phyloP scores from a whole-genome alignment of 2,797 vertebrate species.

The Manis javanica region DNA sequence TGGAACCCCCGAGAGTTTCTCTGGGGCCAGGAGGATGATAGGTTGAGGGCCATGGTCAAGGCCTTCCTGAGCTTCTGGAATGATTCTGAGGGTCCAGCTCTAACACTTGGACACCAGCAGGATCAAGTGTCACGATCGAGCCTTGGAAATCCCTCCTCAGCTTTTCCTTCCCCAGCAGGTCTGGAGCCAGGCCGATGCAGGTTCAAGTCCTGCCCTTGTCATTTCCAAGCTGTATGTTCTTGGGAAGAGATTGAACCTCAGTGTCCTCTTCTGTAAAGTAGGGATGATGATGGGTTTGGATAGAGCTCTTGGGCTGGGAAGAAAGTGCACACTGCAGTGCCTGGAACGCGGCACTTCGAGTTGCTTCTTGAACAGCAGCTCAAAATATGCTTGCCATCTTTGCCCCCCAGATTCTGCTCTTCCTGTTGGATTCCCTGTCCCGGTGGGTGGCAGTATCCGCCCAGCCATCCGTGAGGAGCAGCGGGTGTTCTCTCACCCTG shows the following conservation, averaged over 20 bases:
- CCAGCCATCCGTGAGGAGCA: neutral
- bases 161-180: neutral
- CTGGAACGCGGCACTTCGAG: neutral
- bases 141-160: neutral
- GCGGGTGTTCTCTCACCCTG: neutral
- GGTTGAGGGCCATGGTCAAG: fast-evolving
- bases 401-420: neutral
- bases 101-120: fast-evolving
- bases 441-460: neutral
- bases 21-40: neutral
- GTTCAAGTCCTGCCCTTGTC: neutral
- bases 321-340: fast-evolving
- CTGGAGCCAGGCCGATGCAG: neutral
- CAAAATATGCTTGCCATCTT: neutral
- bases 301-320: neutral
- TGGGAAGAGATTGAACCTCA: neutral
- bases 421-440: neutral
- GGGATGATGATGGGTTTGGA: fast-evolving
- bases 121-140: neutral
- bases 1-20: neutral
- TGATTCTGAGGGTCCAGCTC: neutral
- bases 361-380: neutral
- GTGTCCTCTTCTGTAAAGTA: neutral
- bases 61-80: neutral
- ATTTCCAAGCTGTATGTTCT: neutral